Percentiles rank a stretch among this genome's conserved stretches.
Evolutionary conservation across 2,888 invertebrate species (phyloP).

Genomic region (Cataglyphis albicans): DNA sequence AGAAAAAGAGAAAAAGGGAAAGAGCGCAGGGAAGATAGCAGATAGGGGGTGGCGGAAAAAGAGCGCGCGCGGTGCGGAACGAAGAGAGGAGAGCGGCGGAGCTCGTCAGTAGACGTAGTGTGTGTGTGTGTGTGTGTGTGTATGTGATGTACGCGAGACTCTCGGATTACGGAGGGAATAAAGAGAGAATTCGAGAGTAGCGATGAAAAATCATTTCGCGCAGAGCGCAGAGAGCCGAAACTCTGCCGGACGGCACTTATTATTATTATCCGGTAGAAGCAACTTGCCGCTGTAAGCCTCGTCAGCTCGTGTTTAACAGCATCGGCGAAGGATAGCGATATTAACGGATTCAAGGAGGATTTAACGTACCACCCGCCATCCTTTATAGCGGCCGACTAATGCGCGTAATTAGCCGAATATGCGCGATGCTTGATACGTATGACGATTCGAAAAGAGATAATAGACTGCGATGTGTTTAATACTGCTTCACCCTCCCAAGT

Average conservation of each 20-base stretch:
- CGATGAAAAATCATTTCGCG: conserved; percentile 75
- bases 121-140: background rate
- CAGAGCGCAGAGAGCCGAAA: conserved; percentile 59
- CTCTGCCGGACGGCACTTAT: conserved; percentile 64
- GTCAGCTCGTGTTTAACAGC: conserved; percentile 37
- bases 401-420: conserved; percentile 53
- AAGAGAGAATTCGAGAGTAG: conserved; percentile 77
- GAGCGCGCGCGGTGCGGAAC: conserved; percentile 54
- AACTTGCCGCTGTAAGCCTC: conserved; percentile 41
- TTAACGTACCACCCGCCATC: conserved; percentile 44
- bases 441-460: conserved; percentile 47
- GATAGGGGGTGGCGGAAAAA: conserved; percentile 40
- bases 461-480: conserved; percentile 42
- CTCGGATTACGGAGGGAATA: conserved; percentile 70
- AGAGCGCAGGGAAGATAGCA: conserved; percentile 31
- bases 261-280: conserved; percentile 65
- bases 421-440: conserved; percentile 32
- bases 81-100: conserved; percentile 50
- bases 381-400: conserved; percentile 51
- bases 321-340: conserved; percentile 52
- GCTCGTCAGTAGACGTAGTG: conserved; percentile 40
- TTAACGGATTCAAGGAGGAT: conserved; percentile 62
- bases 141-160: conserved; percentile 62
- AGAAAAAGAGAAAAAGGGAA: conserved; percentile 57
- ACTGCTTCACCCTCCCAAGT: conserved; percentile 13